These are phyloP conservation scores for Strix occidentalis DNA, from an alignment of 2,797 vertebrate species.

Conservation along the genomic window DNA sequence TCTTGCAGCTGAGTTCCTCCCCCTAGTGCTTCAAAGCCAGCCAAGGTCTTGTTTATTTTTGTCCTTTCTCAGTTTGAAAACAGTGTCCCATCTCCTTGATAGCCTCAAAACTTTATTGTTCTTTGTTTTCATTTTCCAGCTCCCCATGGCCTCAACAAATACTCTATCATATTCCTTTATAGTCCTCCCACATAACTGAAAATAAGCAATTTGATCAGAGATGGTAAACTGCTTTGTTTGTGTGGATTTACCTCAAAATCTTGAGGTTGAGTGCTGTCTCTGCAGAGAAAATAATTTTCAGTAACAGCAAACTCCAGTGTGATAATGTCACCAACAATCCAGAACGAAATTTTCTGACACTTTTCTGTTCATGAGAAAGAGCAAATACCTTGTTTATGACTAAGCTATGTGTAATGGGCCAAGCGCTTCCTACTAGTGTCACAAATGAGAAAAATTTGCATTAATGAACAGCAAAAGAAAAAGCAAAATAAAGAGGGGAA, in stretches of 20 bases:
- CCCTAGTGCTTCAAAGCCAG: background rate
- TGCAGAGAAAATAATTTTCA: constrained; percentile 30
- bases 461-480: constrained; percentile 40
- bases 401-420: constrained; percentile 49
- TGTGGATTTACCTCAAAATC: constrained; percentile 27
- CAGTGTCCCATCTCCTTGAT: background rate
- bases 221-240: background rate
- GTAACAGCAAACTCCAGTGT: constrained; percentile 18
- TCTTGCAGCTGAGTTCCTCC: background rate
- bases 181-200: constrained; percentile 7
- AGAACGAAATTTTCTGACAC: constrained; percentile 25
- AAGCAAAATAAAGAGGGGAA: constrained; percentile 16
- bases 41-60: background rate
- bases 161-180: background rate
- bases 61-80: background rate
- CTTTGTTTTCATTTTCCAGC: background rate
- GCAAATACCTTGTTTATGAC: constrained; percentile 51
- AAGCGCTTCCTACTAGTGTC: background rate
- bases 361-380: constrained; percentile 28
- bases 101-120: background rate
- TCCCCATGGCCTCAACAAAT: background rate
- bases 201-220: background rate
- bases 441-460: constrained; percentile 59
- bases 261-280: background rate
- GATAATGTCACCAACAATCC: constrained; percentile 36